Evolutionary conservation across 2,113 vertebrate genomes (phyloP).

Genomic region (Suricata suricatta): DNA sequence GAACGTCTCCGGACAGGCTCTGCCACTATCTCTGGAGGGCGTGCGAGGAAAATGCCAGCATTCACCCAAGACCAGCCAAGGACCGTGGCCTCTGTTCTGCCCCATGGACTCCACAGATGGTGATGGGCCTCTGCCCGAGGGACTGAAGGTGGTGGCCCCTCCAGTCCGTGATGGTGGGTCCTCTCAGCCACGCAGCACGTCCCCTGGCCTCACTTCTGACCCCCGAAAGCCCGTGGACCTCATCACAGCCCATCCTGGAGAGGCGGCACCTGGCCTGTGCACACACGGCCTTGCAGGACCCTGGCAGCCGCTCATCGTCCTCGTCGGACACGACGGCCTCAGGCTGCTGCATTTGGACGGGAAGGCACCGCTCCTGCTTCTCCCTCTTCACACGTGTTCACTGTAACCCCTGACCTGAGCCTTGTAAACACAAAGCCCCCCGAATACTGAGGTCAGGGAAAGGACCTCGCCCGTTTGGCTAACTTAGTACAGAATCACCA

Average conservation of each 20-base stretch:
- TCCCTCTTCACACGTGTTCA: neutral
- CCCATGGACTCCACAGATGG: neutral
- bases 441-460: neutral
- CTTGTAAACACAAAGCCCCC: neutral
- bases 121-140: neutral
- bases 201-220: neutral
- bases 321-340: accelerated
- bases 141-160: neutral
- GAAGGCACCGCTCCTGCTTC: neutral
- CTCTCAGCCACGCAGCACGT: neutral
- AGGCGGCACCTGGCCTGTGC: neutral
- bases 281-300: too few species aligned
- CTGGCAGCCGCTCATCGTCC: neutral
- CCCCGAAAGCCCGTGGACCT: neutral
- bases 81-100: neutral
- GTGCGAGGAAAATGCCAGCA: neutral
- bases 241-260: neutral
- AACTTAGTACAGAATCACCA: neutral
- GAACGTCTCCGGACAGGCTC: neutral
- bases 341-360: neutral
- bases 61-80: neutral
- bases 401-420: neutral
- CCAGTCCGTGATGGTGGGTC: accelerated
- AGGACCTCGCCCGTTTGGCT: neutral
- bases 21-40: neutral